These are phyloP conservation scores for Pterocles orientalis DNA, from an alignment of 2,113 vertebrate species.

Conservation along the genomic window DNA sequence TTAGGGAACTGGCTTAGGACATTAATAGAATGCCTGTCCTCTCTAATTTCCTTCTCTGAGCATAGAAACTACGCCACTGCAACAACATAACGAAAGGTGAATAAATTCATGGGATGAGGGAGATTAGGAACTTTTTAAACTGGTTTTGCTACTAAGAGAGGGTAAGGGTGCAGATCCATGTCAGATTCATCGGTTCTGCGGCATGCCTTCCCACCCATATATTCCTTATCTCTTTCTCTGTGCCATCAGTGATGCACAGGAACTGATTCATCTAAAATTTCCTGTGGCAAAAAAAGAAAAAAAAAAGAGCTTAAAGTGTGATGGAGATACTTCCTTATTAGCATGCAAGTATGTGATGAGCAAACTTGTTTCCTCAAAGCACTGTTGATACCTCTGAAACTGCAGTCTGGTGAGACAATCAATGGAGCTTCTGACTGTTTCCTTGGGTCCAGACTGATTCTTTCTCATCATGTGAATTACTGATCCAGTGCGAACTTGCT, in stretches of 20 bases:
- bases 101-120: not conserved
- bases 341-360: not conserved
- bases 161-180: not conserved
- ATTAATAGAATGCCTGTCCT: not conserved
- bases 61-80: not conserved
- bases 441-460: not conserved
- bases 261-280: constrained; percentile 1
- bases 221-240: not conserved
- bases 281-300: not conserved
- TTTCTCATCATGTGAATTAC: not conserved
- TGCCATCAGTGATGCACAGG: not conserved
- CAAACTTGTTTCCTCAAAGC: not conserved
- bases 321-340: not conserved
- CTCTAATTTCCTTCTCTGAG: not conserved
- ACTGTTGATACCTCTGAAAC: not conserved
- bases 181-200: not conserved
- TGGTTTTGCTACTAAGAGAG: not conserved
- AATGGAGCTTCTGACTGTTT: not conserved
- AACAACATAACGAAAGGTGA: not conserved
- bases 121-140: not conserved
- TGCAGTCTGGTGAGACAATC: not conserved
- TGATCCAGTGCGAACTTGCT: not conserved
- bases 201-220: not conserved
- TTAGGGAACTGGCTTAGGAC: not conserved
- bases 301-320: not conserved